Base-by-base conservation (phyloP, 1,140 invertebrate species). In the Drosophila kohkoa region DNA sequence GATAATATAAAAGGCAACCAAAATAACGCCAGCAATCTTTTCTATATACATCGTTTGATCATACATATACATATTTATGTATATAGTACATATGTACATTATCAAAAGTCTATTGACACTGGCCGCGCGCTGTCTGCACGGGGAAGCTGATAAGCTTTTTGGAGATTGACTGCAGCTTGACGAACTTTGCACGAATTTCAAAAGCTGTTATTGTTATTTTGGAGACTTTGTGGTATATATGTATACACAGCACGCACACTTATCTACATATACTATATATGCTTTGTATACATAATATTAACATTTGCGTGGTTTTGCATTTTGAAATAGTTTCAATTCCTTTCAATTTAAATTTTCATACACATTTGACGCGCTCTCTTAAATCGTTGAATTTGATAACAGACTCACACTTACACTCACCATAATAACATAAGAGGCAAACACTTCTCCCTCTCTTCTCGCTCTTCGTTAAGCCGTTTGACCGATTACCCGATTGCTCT, bases 21-120 rank as follows among this genome's bases (percentile, higher is more conserved):
- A 55, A 81, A 66, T 49, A 68, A 43, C 51, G 46, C 25, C 45
- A 59, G 43, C 15, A 45, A 35, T 59, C 54, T 52, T 46, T 35
- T 16, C 35, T 45, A 51, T 51, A 43, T 57, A 64, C 43, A 58
- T n/a, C 15, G 30, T 25, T 3, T 20, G 20, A 2, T 3, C 3
- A 20, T 20, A 20, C 30, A 32, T 5, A 49, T 62, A 20, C n/a
- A 54, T 38, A 46, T 48, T n/a, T 15, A 48, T 16, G 20, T 20
- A 60, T 58, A 45, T 49, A 35, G 13, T 64, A 52, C 30, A 30
- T 54, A 45, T 20, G 11, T 3, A 30, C 54, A 73, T 72, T 79
- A 74, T 70, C 64, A 81, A 81, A 85, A 80, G 85, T 89, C 78
- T 89, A 89, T 89, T 85, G 85, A 89, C 85, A 81, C 81, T 79